Evolutionary conservation across 2,797 vertebrate genomes (phyloP).

Genomic region (Girardinus metallicus): DNA sequence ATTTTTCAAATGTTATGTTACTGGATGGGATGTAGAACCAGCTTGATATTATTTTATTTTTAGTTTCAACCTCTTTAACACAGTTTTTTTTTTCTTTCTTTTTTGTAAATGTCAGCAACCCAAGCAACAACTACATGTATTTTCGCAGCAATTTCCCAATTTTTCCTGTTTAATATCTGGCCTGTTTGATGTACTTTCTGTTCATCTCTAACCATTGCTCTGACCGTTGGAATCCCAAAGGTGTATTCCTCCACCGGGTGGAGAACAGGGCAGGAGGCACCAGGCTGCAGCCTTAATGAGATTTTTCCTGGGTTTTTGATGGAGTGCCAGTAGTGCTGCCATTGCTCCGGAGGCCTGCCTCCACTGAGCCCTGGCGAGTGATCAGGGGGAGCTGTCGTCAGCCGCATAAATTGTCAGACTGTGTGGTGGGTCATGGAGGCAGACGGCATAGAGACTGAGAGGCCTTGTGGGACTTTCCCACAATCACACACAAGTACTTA

Average conservation of each 20-base stretch:
- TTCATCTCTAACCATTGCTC: slow-evolving; percentile 44
- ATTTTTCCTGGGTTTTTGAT: slow-evolving; percentile 80
- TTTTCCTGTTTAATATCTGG: slow-evolving; percentile 1
- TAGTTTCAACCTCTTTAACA: slow-evolving; percentile 14
- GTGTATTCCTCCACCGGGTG: slow-evolving; percentile 58
- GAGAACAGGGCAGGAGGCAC: slow-evolving; percentile 58
- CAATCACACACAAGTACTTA: slow-evolving; percentile 72
- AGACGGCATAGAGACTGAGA: slow-evolving; percentile 71
- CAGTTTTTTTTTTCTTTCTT: slow-evolving; percentile 7
- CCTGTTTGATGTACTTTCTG: slow-evolving; percentile 42
- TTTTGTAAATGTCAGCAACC: slow-evolving; percentile 32
- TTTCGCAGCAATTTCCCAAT: slow-evolving; percentile 11
- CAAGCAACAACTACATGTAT: not conserved
- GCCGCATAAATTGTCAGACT: slow-evolving; percentile 87
- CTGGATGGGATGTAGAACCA: slow-evolving; percentile 3
- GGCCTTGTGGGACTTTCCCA: slow-evolving; percentile 76
- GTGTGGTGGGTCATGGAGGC: slow-evolving; percentile 79
- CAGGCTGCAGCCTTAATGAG: slow-evolving; percentile 73
- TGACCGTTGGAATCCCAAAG: slow-evolving; percentile 59
- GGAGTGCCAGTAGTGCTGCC: slow-evolving; percentile 80
- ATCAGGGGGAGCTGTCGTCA: slow-evolving; percentile 90
- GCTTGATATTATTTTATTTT: slow-evolving; percentile 11
- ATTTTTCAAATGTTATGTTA: not conserved
- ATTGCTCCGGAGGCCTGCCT: slow-evolving; percentile 76
- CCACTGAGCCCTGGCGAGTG: slow-evolving; percentile 85